Conservation (phyloP, 2,113 vertebrate genomes). For the Periophthalmus modestus region DNA sequence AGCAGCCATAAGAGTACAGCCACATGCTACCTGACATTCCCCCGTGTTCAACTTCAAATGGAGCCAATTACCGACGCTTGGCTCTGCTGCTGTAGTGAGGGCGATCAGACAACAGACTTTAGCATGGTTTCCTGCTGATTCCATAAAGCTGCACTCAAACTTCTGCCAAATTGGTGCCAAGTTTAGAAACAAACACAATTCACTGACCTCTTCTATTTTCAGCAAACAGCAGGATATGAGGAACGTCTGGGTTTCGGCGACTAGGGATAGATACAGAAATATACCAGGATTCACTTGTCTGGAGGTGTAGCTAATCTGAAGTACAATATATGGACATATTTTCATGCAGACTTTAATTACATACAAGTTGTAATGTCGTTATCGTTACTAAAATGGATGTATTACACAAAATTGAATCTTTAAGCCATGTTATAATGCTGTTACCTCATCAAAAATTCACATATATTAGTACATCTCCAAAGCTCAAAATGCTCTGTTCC, state of each 20-base stretch:
- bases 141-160: constrained; percentile 17
- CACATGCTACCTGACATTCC: constrained; percentile 54
- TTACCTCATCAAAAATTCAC: no score
- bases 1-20: constrained; percentile 57
- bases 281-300: no score
- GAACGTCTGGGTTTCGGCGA: background rate
- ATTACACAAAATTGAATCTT: no score
- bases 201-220: background rate
- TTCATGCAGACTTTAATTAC: no score
- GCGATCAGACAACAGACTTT: constrained; percentile 38
- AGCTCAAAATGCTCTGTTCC: no score
- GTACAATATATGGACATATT: no score
- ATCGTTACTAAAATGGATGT: no score
- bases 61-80: constrained; percentile 59
- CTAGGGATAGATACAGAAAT: no score
- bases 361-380: no score
- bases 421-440: no score
- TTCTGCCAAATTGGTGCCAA: constrained; percentile 6
- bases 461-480: no score
- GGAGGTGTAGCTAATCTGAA: no score
- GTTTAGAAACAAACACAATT: background rate
- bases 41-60: constrained; percentile 58
- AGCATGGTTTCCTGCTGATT: constrained; percentile 19
- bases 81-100: constrained; percentile 45
- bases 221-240: background rate